Conservation (phyloP, 2,888 invertebrate species). For the Metacarcinus magister region DNA sequence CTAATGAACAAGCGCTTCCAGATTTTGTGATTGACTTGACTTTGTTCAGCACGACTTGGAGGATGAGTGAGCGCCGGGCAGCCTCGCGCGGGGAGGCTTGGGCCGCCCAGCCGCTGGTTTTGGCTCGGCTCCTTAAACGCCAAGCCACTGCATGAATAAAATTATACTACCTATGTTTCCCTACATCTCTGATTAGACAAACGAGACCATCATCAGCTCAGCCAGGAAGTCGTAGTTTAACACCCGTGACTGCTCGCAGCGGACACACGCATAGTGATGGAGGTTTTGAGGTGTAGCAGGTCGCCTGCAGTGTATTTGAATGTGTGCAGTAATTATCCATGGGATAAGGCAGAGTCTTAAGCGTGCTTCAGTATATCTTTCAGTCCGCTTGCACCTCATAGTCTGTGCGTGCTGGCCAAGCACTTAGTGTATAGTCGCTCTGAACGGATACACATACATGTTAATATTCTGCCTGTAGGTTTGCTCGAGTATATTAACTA, state of each 20-base stretch:
- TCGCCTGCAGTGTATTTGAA: neutral
- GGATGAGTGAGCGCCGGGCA: conserved; percentile 20
- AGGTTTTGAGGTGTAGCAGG: neutral
- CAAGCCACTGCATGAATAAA: conserved; percentile 14
- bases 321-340: neutral
- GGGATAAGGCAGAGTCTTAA: neutral
- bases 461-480: neutral
- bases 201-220: neutral
- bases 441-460: neutral
- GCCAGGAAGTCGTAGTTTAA: neutral
- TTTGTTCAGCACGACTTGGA: conserved; percentile 27
- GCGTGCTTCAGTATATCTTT: neutral
- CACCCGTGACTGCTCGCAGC: neutral
- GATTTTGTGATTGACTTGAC: conserved; percentile 5
- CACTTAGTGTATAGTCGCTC: neutral
- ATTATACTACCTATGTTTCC: neutral
- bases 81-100: conserved; percentile 45
- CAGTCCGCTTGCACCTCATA: no score
- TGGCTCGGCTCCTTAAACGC: neutral
- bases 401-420: neutral
- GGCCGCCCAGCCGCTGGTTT: neutral
- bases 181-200: neutral
- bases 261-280: neutral
- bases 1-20: conserved; percentile 28
- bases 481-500: neutral